phyloP scores from a whole-genome alignment of 2,888 invertebrate genomes.

The Cenopis cana region DNA sequence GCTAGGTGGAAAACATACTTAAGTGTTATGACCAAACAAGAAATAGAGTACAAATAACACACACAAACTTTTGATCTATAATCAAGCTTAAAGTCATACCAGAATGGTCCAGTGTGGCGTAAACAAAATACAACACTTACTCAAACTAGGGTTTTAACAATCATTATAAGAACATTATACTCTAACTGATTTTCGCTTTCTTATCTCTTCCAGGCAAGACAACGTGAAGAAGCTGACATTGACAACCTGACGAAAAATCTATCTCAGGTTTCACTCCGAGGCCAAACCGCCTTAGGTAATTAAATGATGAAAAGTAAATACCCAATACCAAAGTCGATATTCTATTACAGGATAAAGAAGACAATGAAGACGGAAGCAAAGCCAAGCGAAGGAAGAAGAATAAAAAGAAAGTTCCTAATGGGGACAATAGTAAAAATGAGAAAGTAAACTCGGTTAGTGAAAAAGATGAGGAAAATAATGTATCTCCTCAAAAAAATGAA shows the following conservation, averaged over 20 bases:
- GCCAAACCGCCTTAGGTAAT: slow-evolving; percentile 82
- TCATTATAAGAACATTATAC: not conserved
- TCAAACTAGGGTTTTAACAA: too few relatives aligned
- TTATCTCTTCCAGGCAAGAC: slow-evolving; percentile 65
- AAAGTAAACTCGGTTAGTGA: slow-evolving; percentile 12
- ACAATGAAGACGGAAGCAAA: slow-evolving; percentile 54
- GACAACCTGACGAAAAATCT: slow-evolving; percentile 80
- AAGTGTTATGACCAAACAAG: too few relatives aligned
- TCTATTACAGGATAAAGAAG: slow-evolving; percentile 77
- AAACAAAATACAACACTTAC: too few relatives aligned
- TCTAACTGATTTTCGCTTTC: slow-evolving; percentile 23
- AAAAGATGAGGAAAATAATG: slow-evolving; percentile 4
- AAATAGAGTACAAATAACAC: too few relatives aligned
- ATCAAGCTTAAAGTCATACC: too few relatives aligned
- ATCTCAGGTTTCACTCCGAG: slow-evolving; percentile 81
- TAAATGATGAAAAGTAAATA: slow-evolving; percentile 66
- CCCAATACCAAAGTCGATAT: slow-evolving; percentile 77
- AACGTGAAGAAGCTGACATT: slow-evolving; percentile 65
- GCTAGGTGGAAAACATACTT: too few relatives aligned
- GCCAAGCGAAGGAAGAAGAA: slow-evolving; percentile 62
- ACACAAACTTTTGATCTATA: too few relatives aligned
- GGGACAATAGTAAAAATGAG: slow-evolving; percentile 74
- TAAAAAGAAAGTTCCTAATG: slow-evolving; percentile 57
- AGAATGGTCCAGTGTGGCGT: too few relatives aligned
- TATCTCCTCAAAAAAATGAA: not conserved